Evolutionary conservation across 2,113 vertebrate genomes (phyloP).

Genomic region (Edolisoma coerulescens): DNA sequence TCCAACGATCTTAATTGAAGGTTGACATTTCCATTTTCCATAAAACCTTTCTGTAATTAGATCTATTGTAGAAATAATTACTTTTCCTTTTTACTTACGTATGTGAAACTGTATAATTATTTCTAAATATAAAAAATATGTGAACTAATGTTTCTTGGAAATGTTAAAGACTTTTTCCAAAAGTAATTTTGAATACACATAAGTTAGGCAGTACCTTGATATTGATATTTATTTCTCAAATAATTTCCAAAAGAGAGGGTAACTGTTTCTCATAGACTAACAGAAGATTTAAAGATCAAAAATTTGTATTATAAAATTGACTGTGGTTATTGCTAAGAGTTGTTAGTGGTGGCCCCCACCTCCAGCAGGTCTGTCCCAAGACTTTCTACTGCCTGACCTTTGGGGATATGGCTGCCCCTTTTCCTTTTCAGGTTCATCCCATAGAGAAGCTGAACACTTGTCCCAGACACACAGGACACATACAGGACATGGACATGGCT

Average conservation of each 20-base stretch:
- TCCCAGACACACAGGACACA: neutral
- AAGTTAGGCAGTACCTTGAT: neutral
- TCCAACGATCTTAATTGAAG: constrained; percentile 31
- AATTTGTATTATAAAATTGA: neutral
- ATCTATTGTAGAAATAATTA: constrained; percentile 29
- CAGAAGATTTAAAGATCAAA: neutral
- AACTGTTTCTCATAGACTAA: neutral
- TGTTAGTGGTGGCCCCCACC: neutral
- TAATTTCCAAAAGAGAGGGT: neutral
- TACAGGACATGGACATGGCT: neutral
- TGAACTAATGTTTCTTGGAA: constrained; percentile 19
- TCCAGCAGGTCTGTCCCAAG: neutral
- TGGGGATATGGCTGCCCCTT: neutral
- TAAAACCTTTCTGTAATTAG: constrained; percentile 11
- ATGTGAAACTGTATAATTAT: neutral
- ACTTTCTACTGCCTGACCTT: neutral
- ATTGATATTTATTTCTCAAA: neutral
- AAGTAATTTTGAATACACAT: neutral
- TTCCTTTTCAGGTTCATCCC: neutral
- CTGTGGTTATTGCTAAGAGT: neutral
- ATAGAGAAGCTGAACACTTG: neutral
- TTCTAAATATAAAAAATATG: constrained; percentile 13
- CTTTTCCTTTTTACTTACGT: neutral
- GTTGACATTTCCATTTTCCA: constrained; percentile 44
- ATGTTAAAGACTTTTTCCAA: neutral